Percentiles rank a stretch among this genome's conserved stretches.
These are phyloP conservation scores for Microplitis deprimator DNA, from an alignment of 2,888 invertebrate genomes.

Conservation along the genomic window DNA sequence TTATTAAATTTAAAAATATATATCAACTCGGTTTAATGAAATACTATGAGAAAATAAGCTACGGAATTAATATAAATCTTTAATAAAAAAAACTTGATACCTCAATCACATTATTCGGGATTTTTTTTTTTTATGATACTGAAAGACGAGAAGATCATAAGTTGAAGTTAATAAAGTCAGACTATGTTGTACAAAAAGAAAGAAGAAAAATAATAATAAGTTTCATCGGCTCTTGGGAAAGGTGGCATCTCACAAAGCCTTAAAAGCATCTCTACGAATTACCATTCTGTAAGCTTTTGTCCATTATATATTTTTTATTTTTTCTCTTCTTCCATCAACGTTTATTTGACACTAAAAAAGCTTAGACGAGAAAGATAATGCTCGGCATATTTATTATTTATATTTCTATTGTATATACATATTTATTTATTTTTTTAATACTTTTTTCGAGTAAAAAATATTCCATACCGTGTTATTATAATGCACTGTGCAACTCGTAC, in stretches of 20 bases:
- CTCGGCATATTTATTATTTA: not conserved
- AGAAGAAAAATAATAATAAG: not conserved
- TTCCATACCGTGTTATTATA: not conserved
- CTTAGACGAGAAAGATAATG: not conserved
- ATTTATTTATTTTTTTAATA: not conserved
- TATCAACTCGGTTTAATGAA: not conserved
- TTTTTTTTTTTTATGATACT: not conserved
- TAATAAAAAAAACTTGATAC: not conserved
- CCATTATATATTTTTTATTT: not conserved
- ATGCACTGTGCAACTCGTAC: not conserved
- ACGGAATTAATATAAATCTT: not conserved
- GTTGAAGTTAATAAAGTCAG: slow-evolving; percentile 1
- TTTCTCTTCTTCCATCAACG: not conserved
- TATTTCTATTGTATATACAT: not conserved
- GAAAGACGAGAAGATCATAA: not conserved
- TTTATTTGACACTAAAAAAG: slow-evolving; percentile 1
- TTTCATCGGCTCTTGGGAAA: not conserved
- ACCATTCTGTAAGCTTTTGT: slow-evolving; percentile 1
- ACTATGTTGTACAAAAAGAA: not conserved
- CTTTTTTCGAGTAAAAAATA: not conserved
- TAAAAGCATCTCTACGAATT: slow-evolving; percentile 1
- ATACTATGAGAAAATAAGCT: not conserved
- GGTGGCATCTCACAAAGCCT: not conserved
- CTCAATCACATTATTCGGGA: not conserved
- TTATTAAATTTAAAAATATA: not conserved